Evolutionary conservation across 2,113 vertebrate species (phyloP).

Genomic region (Calcarius ornatus): DNA sequence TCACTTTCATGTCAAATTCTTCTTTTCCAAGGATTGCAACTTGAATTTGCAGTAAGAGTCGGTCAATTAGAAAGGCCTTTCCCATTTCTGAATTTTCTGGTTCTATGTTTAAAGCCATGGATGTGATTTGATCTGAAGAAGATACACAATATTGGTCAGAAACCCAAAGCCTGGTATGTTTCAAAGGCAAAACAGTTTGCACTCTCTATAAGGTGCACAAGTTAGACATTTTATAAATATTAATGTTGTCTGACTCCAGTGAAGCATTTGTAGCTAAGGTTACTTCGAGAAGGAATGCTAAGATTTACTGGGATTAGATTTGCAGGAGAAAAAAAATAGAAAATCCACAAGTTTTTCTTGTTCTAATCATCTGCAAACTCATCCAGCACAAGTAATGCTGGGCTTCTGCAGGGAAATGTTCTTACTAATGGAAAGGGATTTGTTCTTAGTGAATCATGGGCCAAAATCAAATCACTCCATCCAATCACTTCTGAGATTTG

Average conservation of each 20-base stretch:
- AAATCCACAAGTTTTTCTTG: not conserved
- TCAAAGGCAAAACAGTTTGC: not conserved
- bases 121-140: not conserved
- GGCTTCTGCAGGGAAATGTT: not conserved
- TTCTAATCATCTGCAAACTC: not conserved
- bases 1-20: not conserved
- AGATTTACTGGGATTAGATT: not conserved
- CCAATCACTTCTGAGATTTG: not conserved
- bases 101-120: not conserved
- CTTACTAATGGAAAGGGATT: not conserved
- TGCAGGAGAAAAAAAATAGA: not conserved
- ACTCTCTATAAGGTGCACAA: not conserved
- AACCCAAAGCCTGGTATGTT: not conserved
- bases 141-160: not conserved
- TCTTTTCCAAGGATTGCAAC: not conserved
- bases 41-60: not conserved
- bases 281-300: not conserved
- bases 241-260: not conserved
- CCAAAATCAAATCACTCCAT: conserved; percentile 12
- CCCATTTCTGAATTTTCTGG: not conserved
- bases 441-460: not conserved
- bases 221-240: conserved; percentile 1
- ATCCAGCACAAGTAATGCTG: not conserved
- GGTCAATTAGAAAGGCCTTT: not conserved
- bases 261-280: not conserved